phyloP scores from a whole-genome alignment of 2,888 invertebrate genomes.

The Ophioninae sp. region DNA sequence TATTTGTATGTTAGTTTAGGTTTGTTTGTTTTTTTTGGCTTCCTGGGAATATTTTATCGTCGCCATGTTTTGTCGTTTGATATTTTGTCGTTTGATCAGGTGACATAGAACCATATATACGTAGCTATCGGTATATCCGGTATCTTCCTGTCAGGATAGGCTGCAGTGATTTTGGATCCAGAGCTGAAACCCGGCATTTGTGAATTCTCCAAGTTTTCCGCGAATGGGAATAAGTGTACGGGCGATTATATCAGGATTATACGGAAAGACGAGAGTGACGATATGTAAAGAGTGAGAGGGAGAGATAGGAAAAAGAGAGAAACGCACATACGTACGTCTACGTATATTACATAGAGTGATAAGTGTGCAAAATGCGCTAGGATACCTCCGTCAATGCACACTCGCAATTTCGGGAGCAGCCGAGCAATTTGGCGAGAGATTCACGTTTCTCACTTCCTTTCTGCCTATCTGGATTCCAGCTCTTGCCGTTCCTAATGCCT shows the following conservation, averaged over 20 bases:
- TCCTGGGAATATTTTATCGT: too few relatives aligned
- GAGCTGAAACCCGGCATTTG: conserved; percentile 33
- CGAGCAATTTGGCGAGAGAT: conserved; percentile 56
- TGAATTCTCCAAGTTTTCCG: conserved; percentile 44
- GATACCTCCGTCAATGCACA: conserved; percentile 52
- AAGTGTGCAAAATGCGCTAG: conserved; percentile 42
- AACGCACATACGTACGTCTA: not conserved
- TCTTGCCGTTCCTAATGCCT: conserved; percentile 9
- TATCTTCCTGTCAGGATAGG: conserved; percentile 31
- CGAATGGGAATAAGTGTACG: conserved; percentile 58
- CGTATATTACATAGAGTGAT: conserved; percentile 24
- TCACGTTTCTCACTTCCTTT: conserved; percentile 30
- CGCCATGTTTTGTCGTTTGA: too few relatives aligned
- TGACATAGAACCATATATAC: not conserved
- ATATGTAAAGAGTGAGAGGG: not conserved
- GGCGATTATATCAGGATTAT: conserved; percentile 59
- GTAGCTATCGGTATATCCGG: conserved; percentile 1
- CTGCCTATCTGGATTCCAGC: conserved; percentile 12
- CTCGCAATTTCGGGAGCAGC: conserved; percentile 54
- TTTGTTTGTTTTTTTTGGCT: too few relatives aligned
- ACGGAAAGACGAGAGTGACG: conserved; percentile 41
- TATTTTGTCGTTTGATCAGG: not conserved
- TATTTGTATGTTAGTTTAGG: too few relatives aligned
- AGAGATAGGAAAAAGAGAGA: too few relatives aligned
- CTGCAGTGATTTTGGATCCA: conserved; percentile 50